phyloP scores from a whole-genome alignment of 2,797 vertebrate species.

The Cirrhinus molitorella region DNA sequence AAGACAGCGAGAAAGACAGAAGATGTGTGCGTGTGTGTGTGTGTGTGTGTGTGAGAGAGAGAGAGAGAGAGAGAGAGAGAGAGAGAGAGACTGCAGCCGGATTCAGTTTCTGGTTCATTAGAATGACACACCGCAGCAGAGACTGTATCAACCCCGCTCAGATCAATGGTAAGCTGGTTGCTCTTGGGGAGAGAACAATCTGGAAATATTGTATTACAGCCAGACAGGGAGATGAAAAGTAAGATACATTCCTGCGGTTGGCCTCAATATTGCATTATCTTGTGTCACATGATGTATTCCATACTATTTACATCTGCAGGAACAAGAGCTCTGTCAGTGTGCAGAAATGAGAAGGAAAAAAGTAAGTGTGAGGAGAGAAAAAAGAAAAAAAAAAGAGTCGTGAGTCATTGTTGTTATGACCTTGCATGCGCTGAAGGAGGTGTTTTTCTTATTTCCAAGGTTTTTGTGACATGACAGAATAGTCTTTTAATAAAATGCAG shows the following conservation, averaged over 20 bases:
- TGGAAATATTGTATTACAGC: conserved; percentile 60
- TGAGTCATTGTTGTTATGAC: conserved; percentile 44
- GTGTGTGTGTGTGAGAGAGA: neutral
- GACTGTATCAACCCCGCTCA: conserved; percentile 48
- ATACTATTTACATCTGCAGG: conserved; percentile 46
- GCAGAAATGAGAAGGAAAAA: neutral
- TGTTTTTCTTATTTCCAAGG: conserved; percentile 43
- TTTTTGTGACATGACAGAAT: conserved; percentile 11
- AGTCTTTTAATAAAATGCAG: conserved; percentile 3
- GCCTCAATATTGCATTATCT: conserved; percentile 54
- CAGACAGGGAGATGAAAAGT: conserved; percentile 43
- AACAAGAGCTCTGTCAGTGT: conserved; percentile 34
- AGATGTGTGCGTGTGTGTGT: neutral
- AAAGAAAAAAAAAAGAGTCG: conserved; percentile 4
- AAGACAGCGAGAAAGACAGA: conserved; percentile 1
- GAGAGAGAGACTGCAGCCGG: neutral
- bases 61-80: neutral
- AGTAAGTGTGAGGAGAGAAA: neutral
- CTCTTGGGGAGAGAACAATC: conserved; percentile 47
- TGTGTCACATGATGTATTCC: conserved; percentile 41
- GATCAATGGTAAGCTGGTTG: conserved; percentile 58
- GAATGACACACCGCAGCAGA: conserved; percentile 47
- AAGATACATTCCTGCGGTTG: conserved; percentile 52
- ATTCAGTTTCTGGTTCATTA: conserved; percentile 54
- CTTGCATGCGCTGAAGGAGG: conserved; percentile 29